These are phyloP conservation scores for Drosophila limbata DNA, from an alignment of 2,888 invertebrate genomes.

Conservation along the genomic window DNA sequence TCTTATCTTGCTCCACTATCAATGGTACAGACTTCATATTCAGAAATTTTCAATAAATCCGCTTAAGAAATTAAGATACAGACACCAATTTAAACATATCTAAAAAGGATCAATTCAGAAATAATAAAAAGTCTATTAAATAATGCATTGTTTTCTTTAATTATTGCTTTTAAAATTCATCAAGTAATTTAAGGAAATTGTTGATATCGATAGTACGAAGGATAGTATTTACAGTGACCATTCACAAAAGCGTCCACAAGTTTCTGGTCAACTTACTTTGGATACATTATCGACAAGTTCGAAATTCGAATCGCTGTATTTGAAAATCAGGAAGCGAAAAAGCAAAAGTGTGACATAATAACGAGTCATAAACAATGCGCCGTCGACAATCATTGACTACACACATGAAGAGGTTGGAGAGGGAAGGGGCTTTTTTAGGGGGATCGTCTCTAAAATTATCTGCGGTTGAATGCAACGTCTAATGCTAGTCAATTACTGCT, in stretches of 20 bases:
- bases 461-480: conserved; percentile 73
- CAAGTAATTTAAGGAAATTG: no score
- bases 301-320: conserved; percentile 23
- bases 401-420: not conserved
- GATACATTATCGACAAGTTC: conserved; percentile 33
- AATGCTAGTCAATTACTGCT: conserved; percentile 70
- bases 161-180: no score
- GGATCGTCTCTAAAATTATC: conserved; percentile 49
- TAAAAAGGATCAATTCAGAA: no score
- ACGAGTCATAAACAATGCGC: conserved; percentile 37
- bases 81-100: no score
- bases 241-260: not conserved
- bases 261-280: not conserved
- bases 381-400: conserved; percentile 24
- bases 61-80: no score
- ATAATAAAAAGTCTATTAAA: no score
- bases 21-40: no score
- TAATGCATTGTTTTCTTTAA: no score
- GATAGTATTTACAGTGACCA: not conserved
- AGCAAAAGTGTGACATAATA: conserved; percentile 73
- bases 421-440: not conserved
- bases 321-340: conserved; percentile 64
- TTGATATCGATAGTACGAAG: not conserved
- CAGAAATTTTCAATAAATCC: no score
- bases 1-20: no score